These are phyloP conservation scores for Agrilus cyanescens DNA, from an alignment of 2,888 invertebrate species.

Conservation along the genomic window DNA sequence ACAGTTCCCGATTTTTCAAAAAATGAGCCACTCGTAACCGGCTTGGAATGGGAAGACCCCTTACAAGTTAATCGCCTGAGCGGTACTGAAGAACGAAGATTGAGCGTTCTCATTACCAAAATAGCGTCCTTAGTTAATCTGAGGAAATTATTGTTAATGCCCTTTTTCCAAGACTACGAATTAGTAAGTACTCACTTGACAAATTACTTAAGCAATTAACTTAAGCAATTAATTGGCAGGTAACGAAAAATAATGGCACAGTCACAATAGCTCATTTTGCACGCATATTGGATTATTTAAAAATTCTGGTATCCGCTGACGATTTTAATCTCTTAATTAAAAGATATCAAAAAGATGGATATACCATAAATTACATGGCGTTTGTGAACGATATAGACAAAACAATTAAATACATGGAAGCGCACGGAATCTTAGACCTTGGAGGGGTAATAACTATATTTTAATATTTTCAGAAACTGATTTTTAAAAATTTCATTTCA, in stretches of 20 bases:
- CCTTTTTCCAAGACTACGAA: slow-evolving; percentile 66
- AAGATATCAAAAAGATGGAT: slow-evolving; percentile 63
- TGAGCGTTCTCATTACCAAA: slow-evolving; percentile 60
- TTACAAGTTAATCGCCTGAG: slow-evolving; percentile 54
- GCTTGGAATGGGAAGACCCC: slow-evolving; percentile 58
- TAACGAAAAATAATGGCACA: slow-evolving; percentile 61
- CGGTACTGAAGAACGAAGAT: slow-evolving; percentile 51
- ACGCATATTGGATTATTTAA: slow-evolving; percentile 58
- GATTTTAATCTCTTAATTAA: slow-evolving; percentile 65
- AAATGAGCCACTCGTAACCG: slow-evolving; percentile 38
- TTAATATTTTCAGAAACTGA: background rate
- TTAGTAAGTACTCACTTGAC: slow-evolving; percentile 34
- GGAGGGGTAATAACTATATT: slow-evolving; percentile 39
- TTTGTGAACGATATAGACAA: slow-evolving; percentile 58
- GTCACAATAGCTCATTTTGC: slow-evolving; percentile 69
- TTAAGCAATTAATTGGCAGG: slow-evolving; percentile 34
- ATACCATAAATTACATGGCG: slow-evolving; percentile 66
- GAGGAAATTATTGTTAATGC: slow-evolving; percentile 51
- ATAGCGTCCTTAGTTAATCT: slow-evolving; percentile 48
- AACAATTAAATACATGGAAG: slow-evolving; percentile 47
- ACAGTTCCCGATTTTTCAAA: slow-evolving; percentile 39
- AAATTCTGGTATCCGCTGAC: slow-evolving; percentile 53
- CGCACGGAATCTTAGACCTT: slow-evolving; percentile 39
- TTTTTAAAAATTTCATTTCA: slow-evolving; percentile 5
- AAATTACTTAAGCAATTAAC: background rate